Conservation (phyloP, 2,797 vertebrate genomes). For the Mormyrus proboscirostris region DNA sequence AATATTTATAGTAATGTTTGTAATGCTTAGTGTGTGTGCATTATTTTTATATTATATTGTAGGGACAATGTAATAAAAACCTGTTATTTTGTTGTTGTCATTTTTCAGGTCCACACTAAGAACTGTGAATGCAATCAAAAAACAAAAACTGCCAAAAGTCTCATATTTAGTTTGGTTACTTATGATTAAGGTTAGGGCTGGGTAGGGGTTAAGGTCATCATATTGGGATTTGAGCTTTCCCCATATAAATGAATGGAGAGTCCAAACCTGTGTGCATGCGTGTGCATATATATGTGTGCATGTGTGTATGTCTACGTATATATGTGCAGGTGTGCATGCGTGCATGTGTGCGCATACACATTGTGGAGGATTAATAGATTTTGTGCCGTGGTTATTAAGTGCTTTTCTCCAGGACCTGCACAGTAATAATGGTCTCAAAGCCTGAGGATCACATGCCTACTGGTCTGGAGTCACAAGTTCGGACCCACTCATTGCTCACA, state of each 20-base stretch:
- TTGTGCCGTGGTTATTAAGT: slow-evolving; percentile 14
- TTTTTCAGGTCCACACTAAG: not conserved
- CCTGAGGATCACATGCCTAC: slow-evolving; percentile 6
- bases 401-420: slow-evolving; percentile 14
- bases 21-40: no score
- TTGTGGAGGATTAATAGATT: slow-evolving; percentile 5
- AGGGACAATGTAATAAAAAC: not conserved
- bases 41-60: no score
- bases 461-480: slow-evolving; percentile 8
- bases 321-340: not conserved
- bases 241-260: not conserved
- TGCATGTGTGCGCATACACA: not conserved
- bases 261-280: no score
- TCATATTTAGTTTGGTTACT: not conserved
- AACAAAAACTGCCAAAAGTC: not conserved
- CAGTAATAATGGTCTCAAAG: slow-evolving; percentile 16
- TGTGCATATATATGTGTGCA: not conserved
- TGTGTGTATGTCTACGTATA: not conserved
- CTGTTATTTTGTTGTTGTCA: not conserved
- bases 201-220: no score
- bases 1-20: no score
- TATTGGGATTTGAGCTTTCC: not conserved
- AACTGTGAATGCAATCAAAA: not conserved
- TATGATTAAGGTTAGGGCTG: not conserved
- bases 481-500: not conserved